phyloP scores from a whole-genome alignment of 2,113 vertebrate species.

The Hiodon alosoides region DNA sequence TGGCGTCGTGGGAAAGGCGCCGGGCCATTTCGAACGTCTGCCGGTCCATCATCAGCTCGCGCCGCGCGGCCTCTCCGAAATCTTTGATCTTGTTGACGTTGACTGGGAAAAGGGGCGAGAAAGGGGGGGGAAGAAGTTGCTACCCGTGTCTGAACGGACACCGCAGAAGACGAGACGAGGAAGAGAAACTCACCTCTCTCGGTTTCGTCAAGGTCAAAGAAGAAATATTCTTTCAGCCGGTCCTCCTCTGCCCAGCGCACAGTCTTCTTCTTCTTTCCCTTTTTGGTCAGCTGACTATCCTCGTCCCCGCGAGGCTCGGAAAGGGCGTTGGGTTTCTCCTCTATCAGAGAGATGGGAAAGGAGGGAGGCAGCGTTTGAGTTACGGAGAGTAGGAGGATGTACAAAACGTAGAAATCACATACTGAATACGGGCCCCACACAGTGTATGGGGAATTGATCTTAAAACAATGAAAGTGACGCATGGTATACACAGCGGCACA shows the following conservation, averaged over 20 bases:
- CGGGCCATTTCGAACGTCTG: conserved; percentile 88
- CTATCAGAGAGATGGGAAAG: conserved; percentile 32
- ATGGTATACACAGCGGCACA: too few relatives aligned
- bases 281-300: conserved; percentile 70
- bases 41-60: conserved; percentile 87
- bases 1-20: conserved; percentile 81
- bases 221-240: conserved; percentile 84
- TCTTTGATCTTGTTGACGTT: conserved; percentile 97
- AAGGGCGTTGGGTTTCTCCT: conserved; percentile 59
- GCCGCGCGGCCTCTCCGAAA: conserved; percentile 87
- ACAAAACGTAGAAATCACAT: neutral
- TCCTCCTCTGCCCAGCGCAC: conserved; percentile 90
- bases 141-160: neutral
- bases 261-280: conserved; percentile 85
- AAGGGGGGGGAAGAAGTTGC: neutral
- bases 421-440: neutral
- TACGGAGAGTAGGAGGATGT: neutral
- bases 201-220: conserved; percentile 89
- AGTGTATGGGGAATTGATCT: too few relatives aligned
- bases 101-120: conserved; percentile 53
- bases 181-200: conserved; percentile 70
- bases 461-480: too few relatives aligned
- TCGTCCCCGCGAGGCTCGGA: conserved; percentile 70
- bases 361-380: neutral
- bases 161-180: neutral